Percentiles rank a stretch among this genome's conserved stretches.
Conservation (phyloP, 2,113 vertebrate species). For the Zeus faber region DNA sequence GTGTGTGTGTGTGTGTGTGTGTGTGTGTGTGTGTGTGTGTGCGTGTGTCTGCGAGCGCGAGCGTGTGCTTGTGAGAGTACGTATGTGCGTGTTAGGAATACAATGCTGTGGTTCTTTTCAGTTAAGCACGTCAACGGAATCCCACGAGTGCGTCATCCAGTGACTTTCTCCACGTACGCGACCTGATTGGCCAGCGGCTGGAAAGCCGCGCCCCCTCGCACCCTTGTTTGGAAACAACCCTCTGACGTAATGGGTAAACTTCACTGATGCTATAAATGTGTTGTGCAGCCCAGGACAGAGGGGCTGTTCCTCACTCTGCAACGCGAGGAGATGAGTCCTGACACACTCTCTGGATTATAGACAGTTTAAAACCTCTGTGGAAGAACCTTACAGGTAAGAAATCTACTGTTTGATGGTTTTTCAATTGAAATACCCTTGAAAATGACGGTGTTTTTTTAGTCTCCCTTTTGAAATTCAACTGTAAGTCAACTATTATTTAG, state of each 20-base stretch:
- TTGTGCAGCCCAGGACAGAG: background rate
- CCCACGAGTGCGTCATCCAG: conserved; percentile 88
- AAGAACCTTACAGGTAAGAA: conserved; percentile 48
- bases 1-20: background rate
- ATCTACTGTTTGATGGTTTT: background rate
- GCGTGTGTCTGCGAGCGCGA: too few relatives aligned
- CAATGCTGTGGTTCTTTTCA: conserved; percentile 48
- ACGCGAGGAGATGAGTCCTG: conserved; percentile 32
- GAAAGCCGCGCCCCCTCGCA: conserved; percentile 80
- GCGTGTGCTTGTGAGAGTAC: too few relatives aligned
- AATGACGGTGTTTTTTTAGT: too few relatives aligned
- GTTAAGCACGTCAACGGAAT: conserved; percentile 94
- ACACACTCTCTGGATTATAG: conserved; percentile 33
- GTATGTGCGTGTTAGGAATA: conserved; percentile 16
- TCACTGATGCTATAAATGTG: conserved; percentile 42
- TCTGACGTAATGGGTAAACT: conserved; percentile 79
- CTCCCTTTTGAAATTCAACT: too few relatives aligned
- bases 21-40: background rate
- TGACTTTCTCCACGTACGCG: conserved; percentile 60
- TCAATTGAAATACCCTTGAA: too few relatives aligned
- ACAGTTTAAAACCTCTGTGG: conserved; percentile 23
- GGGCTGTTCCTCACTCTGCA: conserved; percentile 33
- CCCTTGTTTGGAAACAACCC: conserved; percentile 74
- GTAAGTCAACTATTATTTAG: too few relatives aligned
- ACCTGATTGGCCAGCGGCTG: conserved; percentile 69